These are phyloP conservation scores for Cavia porcellus DNA, from an alignment of 2,113 vertebrate species.

Conservation along the genomic window DNA sequence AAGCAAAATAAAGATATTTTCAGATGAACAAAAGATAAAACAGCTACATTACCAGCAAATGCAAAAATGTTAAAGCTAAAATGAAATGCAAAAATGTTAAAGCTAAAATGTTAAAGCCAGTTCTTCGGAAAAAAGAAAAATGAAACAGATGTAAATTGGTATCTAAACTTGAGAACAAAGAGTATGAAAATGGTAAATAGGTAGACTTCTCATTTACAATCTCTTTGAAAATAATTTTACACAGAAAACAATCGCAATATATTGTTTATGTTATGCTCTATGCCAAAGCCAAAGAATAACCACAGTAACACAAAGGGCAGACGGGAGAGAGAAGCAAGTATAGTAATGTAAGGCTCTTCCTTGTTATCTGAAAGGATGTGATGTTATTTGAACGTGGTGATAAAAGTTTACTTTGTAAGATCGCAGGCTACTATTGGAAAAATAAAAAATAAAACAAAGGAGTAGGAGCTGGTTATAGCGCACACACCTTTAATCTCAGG, in stretches of 20 bases:
- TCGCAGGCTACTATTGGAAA: background rate
- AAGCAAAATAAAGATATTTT: background rate
- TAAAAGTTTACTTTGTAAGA: background rate
- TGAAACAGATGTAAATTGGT: background rate
- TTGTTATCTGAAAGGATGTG: background rate
- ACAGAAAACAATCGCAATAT: background rate
- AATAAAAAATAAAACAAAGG: background rate
- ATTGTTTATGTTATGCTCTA: background rate
- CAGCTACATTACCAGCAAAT: background rate
- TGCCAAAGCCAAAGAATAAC: background rate
- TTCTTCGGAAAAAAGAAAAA: background rate
- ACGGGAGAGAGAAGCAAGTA: background rate
- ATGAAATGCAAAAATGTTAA: no score
- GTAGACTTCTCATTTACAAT: background rate
- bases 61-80: no score
- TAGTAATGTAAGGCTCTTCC: background rate
- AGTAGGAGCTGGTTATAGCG: background rate
- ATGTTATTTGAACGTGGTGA: background rate
- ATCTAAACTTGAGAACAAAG: background rate
- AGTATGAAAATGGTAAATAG: background rate
- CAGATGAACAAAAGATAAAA: background rate
- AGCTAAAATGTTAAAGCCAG: background rate
- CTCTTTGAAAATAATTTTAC: background rate
- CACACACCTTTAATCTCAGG: background rate
- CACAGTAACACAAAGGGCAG: background rate